Conservation (phyloP, 2,888 invertebrate species). For the Drosophila barbarae region DNA sequence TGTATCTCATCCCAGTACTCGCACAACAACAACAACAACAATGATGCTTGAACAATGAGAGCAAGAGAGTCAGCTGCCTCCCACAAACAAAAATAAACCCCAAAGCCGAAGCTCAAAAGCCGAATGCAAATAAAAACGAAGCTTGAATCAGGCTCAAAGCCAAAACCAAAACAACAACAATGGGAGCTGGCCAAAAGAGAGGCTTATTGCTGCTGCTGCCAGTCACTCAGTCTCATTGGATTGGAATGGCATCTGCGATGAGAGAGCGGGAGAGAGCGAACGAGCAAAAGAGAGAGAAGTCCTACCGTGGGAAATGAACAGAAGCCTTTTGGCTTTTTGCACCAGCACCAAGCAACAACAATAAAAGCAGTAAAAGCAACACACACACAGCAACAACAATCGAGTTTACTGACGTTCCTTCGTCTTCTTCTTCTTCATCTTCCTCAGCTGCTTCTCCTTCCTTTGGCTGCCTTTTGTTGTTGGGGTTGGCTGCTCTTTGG, state of each 20-base stretch:
- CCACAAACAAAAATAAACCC: constrained; percentile 15
- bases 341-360: constrained; percentile 58
- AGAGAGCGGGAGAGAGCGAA: constrained; percentile 16
- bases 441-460: constrained; percentile 29
- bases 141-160: constrained; percentile 36
- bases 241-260: constrained; percentile 68
- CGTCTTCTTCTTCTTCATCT: constrained; percentile 32
- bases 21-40: constrained; percentile 40
- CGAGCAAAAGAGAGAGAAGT: constrained; percentile 35
- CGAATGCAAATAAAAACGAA: constrained; percentile 32
- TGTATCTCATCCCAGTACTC: constrained; percentile 68
- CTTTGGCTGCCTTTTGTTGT: constrained; percentile 27
- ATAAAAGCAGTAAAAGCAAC: constrained; percentile 24
- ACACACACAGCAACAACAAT: constrained; percentile 20
- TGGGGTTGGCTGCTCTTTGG: constrained; percentile 44
- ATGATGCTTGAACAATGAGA: constrained; percentile 9
- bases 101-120: constrained; percentile 40
- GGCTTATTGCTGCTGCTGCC: constrained; percentile 24
- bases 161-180: constrained; percentile 7
- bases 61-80: constrained; percentile 32
- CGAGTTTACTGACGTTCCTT: constrained; percentile 55
- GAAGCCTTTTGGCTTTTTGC: constrained; percentile 74
- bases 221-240: constrained; percentile 46
- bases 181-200: constrained; percentile 45
- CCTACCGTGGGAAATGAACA: constrained; percentile 80